phyloP scores from a whole-genome alignment of 1,140 invertebrate genomes.

The Ladona fulva region DNA sequence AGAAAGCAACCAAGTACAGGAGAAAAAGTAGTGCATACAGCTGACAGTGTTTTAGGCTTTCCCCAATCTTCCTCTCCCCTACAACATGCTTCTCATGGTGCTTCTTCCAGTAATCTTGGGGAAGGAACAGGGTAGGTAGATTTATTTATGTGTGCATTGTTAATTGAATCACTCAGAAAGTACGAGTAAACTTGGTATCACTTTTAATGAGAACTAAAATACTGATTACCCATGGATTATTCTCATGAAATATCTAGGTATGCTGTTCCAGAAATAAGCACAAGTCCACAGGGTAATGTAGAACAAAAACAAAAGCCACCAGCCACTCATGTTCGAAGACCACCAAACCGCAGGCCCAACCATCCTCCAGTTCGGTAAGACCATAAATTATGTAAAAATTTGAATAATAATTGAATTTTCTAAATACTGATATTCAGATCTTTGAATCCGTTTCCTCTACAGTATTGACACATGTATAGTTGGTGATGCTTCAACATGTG shows the following conservation, averaged over 20 bases:
- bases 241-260: background rate
- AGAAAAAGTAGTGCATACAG: background rate
- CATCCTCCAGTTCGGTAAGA: constrained; percentile 46
- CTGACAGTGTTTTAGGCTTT: background rate
- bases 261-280: constrained; percentile 12
- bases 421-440: background rate
- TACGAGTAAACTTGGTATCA: background rate
- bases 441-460: background rate
- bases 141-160: background rate
- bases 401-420: background rate
- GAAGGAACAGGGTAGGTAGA: constrained; percentile 12
- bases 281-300: background rate
- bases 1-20: background rate
- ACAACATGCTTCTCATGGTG: background rate
- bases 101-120: background rate
- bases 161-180: too few relatives aligned
- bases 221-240: background rate
- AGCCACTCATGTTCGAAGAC: background rate
- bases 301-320: background rate
- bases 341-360: constrained; percentile 38
- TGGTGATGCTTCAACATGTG: constrained; percentile 86
- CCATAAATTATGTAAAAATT: background rate
- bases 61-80: background rate
- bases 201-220: background rate
- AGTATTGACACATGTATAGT: constrained; percentile 90